Evolutionary conservation across 2,113 vertebrate genomes (phyloP).

Genomic region (Lampris incognitus): DNA sequence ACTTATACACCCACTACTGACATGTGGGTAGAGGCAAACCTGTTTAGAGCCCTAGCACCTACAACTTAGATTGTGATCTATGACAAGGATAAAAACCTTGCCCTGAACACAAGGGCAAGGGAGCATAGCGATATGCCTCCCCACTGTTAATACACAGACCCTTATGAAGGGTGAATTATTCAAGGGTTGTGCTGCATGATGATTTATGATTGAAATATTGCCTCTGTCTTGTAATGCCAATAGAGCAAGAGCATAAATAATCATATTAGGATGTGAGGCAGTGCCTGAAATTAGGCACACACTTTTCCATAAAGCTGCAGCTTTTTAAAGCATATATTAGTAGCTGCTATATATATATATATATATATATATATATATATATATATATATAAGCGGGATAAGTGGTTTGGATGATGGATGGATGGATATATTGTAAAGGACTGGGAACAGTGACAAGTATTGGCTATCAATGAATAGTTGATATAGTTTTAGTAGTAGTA

Average conservation of each 20-base stretch:
- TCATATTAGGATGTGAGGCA: constrained; percentile 64
- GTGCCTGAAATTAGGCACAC: constrained; percentile 69
- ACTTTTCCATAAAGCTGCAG: constrained; percentile 59
- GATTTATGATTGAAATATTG: constrained; percentile 69
- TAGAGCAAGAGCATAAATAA: constrained; percentile 72
- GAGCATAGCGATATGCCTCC: constrained; percentile 18
- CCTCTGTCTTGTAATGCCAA: constrained; percentile 42
- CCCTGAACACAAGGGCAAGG: constrained; percentile 54
- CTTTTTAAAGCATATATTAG: too few species aligned
- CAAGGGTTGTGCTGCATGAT: constrained; percentile 33
- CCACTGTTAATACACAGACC: constrained; percentile 38
- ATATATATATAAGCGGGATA: too few species aligned
- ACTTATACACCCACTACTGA: constrained; percentile 29
- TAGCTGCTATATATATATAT: too few species aligned
- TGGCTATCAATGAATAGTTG: background rate
- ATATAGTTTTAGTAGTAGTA: too few species aligned
- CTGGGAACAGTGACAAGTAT: constrained; percentile 18
- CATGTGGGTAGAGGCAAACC: constrained; percentile 33
- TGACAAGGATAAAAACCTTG: constrained; percentile 34
- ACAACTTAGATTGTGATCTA: constrained; percentile 47
- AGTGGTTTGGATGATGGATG: background rate
- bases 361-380: too few species aligned
- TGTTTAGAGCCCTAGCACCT: constrained; percentile 30
- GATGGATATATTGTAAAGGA: constrained; percentile 56
- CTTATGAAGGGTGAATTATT: constrained; percentile 51